These are phyloP conservation scores for Microctenopoma lineatum DNA, from an alignment of 2,797 vertebrate genomes.

Conservation along the genomic window DNA sequence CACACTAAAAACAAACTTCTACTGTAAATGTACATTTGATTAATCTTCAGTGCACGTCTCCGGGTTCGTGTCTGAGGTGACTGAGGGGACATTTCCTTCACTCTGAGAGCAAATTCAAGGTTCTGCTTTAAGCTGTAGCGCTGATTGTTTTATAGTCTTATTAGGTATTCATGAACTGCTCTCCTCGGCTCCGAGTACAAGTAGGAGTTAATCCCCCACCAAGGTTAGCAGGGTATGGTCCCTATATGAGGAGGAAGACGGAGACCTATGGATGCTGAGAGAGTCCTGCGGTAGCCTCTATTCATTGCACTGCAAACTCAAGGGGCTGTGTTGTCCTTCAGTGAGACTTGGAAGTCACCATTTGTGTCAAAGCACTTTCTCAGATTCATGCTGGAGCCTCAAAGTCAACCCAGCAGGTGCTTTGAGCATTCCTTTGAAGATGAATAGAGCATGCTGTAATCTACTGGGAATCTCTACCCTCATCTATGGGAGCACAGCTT, in stretches of 20 bases:
- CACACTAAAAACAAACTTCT: neutral
- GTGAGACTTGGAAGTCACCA: conserved; percentile 18
- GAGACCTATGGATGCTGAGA: conserved; percentile 25
- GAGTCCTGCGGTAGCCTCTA: conserved; percentile 28
- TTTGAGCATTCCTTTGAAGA: conserved; percentile 43
- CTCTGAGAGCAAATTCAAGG: conserved; percentile 13
- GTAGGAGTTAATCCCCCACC: conserved; percentile 40
- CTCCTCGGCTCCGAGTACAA: conserved; percentile 7
- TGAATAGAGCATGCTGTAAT: conserved; percentile 27
- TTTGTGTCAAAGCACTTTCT: conserved; percentile 27
- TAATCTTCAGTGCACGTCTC: neutral
- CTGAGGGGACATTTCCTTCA: conserved; percentile 11
- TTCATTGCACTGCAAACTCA: conserved; percentile 24
- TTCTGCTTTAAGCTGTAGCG: conserved; percentile 1
- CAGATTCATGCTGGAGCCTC: conserved; percentile 29
- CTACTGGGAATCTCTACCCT: conserved; percentile 27
- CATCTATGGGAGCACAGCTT: conserved; percentile 24
- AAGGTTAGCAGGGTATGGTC: conserved; percentile 48
- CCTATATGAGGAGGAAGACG: conserved; percentile 35
- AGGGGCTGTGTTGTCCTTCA: conserved; percentile 53
- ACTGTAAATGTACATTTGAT: neutral
- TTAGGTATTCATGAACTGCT: conserved; percentile 54
- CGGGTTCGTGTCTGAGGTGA: neutral
- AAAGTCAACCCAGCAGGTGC: conserved; percentile 41
- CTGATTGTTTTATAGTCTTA: conserved; percentile 10